Conservation (phyloP, 2,113 vertebrate species). For the Galemys pyrenaicus region DNA sequence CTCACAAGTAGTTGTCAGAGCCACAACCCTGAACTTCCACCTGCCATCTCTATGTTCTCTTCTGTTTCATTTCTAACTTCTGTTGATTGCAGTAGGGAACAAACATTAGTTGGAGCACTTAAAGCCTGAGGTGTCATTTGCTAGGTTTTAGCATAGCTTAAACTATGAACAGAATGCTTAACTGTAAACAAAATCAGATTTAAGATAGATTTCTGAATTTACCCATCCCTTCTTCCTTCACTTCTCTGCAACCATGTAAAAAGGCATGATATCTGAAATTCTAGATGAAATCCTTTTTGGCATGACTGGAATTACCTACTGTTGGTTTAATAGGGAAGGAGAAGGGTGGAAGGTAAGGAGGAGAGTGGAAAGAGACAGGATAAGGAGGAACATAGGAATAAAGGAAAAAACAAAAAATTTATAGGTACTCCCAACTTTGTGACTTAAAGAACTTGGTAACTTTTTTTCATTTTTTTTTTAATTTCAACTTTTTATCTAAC, state of each 20-base stretch:
- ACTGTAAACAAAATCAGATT: neutral
- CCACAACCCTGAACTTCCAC: too few relatives aligned
- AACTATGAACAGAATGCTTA: too few relatives aligned
- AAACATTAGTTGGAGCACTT: too few relatives aligned
- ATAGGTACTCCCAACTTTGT: constrained; percentile 64
- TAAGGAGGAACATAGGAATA: constrained; percentile 61
- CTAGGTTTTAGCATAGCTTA: too few relatives aligned
- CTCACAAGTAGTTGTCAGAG: too few relatives aligned
- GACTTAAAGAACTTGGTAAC: constrained; percentile 68
- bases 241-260: constrained; percentile 22
- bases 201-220: neutral
- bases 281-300: constrained; percentile 72
- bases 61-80: too few relatives aligned
- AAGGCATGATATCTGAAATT: constrained; percentile 75
- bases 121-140: too few relatives aligned
- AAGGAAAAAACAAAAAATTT: constrained; percentile 75
- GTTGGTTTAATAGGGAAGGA: constrained; percentile 53
- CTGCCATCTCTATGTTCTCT: too few relatives aligned
- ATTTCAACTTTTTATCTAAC: too few relatives aligned
- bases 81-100: too few relatives aligned
- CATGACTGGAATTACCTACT: constrained; percentile 79
- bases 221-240: neutral
- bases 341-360: neutral
- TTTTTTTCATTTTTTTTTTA: too few relatives aligned
- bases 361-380: constrained; percentile 66